Conservation (phyloP, 2,113 vertebrate genomes). For the Chionis minor region DNA sequence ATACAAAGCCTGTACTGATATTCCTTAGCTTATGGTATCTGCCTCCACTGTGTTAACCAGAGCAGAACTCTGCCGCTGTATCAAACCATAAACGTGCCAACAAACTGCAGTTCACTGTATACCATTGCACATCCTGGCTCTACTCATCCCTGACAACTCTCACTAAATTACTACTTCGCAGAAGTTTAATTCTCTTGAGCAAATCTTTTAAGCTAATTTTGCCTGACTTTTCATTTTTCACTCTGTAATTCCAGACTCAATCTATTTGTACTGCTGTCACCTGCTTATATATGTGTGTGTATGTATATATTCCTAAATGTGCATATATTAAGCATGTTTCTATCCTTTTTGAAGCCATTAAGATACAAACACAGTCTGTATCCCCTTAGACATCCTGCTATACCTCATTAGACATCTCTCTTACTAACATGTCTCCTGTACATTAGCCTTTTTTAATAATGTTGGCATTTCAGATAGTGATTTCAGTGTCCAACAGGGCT, state of each 20-base stretch:
- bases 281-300: not conserved
- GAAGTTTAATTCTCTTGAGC: not conserved
- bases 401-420: not conserved
- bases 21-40: not conserved
- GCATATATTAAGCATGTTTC: not conserved
- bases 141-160: not conserved
- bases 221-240: not conserved
- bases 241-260: not conserved
- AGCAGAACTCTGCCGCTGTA: not conserved
- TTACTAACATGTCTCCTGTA: not conserved
- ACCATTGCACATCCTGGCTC: not conserved
- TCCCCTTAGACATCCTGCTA: not conserved
- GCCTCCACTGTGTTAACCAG: not conserved
- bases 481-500: not conserved
- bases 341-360: not conserved
- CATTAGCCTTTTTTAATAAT: not conserved
- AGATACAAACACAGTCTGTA: not conserved
- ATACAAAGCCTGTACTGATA: not conserved
- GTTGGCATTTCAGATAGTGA: not conserved
- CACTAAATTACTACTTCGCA: not conserved
- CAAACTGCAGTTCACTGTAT: not conserved
- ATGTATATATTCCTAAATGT: not conserved
- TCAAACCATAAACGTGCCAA: not conserved
- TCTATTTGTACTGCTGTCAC: not conserved
- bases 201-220: not conserved